A percentile compares a stretch with the other conserved stretches of the same genome.
Evolutionary conservation across 2,113 vertebrate genomes (phyloP).

Genomic region (Canis aureus): DNA sequence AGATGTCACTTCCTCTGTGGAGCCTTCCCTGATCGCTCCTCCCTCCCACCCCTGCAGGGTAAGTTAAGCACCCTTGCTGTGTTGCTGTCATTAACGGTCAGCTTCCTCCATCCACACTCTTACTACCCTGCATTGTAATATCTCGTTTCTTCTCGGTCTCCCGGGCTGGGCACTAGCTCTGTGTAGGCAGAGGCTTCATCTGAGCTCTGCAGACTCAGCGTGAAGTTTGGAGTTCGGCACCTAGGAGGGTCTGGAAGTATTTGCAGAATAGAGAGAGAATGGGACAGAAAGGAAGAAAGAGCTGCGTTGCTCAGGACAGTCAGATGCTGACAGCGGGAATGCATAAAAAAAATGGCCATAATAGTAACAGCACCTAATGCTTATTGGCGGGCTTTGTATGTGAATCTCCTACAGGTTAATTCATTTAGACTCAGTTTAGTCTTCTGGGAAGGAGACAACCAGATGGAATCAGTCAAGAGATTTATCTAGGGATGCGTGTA

Average conservation of each 20-base stretch:
- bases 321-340: background rate
- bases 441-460: background rate
- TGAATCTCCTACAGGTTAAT: background rate
- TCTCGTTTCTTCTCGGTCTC: background rate
- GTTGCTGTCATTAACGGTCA: background rate
- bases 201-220: background rate
- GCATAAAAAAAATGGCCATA: too few species aligned
- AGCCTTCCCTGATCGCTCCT: background rate
- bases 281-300: background rate
- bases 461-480: background rate
- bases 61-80: background rate
- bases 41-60: background rate
- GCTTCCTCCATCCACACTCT: background rate
- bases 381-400: background rate
- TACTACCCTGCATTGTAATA: background rate
- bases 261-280: background rate
- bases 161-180: background rate
- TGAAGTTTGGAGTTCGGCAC: background rate
- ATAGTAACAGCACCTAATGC: background rate
- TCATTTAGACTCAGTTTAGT: background rate
- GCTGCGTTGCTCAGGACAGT: background rate
- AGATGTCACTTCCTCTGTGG: background rate
- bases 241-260: background rate
- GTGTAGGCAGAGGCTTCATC: background rate
- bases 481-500: fast-evolving